These are phyloP conservation scores for Euphysa ruthae DNA, from an alignment of 30 jellyfish, hydroid and myxozoan species.

Conservation along the genomic window DNA sequence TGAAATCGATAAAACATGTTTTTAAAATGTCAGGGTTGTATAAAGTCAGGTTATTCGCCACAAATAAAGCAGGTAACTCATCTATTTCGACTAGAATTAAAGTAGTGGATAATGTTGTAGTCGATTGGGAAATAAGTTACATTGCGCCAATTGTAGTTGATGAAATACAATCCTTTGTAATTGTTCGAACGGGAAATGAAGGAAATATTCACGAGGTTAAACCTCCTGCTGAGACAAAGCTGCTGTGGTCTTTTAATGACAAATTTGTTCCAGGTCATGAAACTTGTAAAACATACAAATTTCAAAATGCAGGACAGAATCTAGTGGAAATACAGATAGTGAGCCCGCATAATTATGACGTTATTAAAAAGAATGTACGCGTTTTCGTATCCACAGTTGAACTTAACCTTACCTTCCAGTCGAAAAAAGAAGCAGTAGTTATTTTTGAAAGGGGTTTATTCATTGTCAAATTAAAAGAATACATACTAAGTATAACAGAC, in stretches of 20 bases:
- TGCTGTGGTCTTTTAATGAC: not conserved
- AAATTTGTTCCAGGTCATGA: not conserved
- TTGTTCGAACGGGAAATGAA: too few relatives aligned
- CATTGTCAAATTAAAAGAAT: not conserved
- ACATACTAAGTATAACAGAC: not conserved
- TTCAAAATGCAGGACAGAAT: not conserved
- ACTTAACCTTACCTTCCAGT: not conserved
- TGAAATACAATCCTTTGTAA: too few relatives aligned
- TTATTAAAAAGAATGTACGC: not conserved
- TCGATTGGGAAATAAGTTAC: constrained; percentile 1
- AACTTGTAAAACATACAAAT: not conserved
- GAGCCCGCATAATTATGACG: not conserved
- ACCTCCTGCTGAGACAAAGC: too few relatives aligned
- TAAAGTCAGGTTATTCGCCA: constrained; percentile 48
- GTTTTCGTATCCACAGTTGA: not conserved
- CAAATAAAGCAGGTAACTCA: constrained; percentile 38
- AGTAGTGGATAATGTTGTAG: not conserved
- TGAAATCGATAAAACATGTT: constrained; percentile 18
- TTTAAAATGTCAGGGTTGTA: constrained; percentile 45
- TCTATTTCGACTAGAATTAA: constrained; percentile 21
- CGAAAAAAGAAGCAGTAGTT: too few relatives aligned
- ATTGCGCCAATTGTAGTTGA: constrained; percentile 6
- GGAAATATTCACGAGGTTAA: too few relatives aligned
- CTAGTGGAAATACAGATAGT: not conserved
- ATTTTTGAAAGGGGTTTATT: too few relatives aligned